Evolutionary conservation across 2,888 invertebrate genomes (phyloP), one percentile per base, ranked within the genome.

Genomic region (Nomada lathburiana): DNA sequence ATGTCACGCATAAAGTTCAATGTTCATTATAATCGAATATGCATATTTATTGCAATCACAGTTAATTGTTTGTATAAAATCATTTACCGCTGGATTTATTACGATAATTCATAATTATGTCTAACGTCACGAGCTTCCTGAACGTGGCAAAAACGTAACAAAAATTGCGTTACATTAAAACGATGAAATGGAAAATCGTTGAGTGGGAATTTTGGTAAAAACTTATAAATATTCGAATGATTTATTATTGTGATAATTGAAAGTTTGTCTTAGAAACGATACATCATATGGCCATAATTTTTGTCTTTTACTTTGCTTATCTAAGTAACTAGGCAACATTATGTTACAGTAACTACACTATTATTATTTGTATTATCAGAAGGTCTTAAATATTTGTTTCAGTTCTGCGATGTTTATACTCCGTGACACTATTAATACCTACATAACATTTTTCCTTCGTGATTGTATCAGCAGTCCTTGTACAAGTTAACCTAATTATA

Each of bases 381-480:
- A 13, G 26, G 57, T 57, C n/a, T 13, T n/a, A 18, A 59, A 7
- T 36, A 36, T 36, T 7, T 36, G 36, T 36, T 36, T 7, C 36
- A 36, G 36, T 36, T 36, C 36, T 36, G 36, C 36, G 36, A 36
- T 36, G 36, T 36, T 36, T 7, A 7, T 36, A 36, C 36, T 36
- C 36, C 36, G 36, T 36, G 36, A 7, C 36, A 36, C 36, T 36
- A 36, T 36, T 36, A 36, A 36, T 36, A 36, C 0, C 36, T 29
- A 20, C 44, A 10, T 53, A 67, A 53, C 36, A 42, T 63, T 55
- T 23, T 26, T 44, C 55, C n/a, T 26, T 44, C 26, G n/a, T 10
- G 53, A 4, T 63, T n/a, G 13, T 55, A 42, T 73, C 71, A 11
- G n/a, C 53, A 13, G 44, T 18, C 26, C 63, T 72, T 64, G 63